phyloP scores from a whole-genome alignment of 1,140 invertebrate genomes.

The Ooceraea biroi region DNA sequence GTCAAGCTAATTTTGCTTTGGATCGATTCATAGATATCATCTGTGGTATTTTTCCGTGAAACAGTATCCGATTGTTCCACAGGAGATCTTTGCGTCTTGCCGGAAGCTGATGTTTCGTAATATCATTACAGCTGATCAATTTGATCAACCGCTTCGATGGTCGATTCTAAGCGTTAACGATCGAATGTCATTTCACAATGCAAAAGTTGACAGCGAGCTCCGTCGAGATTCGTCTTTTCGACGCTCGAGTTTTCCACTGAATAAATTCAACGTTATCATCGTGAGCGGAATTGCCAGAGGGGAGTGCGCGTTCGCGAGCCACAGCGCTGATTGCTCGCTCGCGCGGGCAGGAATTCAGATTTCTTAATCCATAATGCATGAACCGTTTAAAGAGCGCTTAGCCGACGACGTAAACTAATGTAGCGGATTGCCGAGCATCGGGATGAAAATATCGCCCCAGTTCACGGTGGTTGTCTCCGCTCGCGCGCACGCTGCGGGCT shows the following conservation, averaged over 20 bases:
- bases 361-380: constrained; percentile 79
- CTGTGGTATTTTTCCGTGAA: background rate
- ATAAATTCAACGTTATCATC: constrained; percentile 75
- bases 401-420: constrained; percentile 74
- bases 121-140: constrained; percentile 18
- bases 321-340: constrained; percentile 58
- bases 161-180: constrained; percentile 37
- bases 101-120: background rate
- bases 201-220: constrained; percentile 49
- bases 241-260: constrained; percentile 70
- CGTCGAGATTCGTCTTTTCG: constrained; percentile 62
- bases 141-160: background rate
- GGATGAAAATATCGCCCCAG: constrained; percentile 72
- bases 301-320: constrained; percentile 32
- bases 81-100: too few species aligned
- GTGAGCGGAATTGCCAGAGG: constrained; percentile 36
- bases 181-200: background rate
- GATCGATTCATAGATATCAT: background rate
- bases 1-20: background rate
- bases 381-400: constrained; percentile 77
- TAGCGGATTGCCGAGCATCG: constrained; percentile 73
- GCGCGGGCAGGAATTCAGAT: constrained; percentile 71
- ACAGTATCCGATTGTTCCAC: background rate
- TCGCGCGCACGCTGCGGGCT: background rate
- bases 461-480: background rate